A percentile compares a stretch with the other conserved stretches of the same genome.
These are phyloP conservation scores for Salvelinus alpinus DNA, from an alignment of 2,113 vertebrate genomes.

Conservation along the genomic window DNA sequence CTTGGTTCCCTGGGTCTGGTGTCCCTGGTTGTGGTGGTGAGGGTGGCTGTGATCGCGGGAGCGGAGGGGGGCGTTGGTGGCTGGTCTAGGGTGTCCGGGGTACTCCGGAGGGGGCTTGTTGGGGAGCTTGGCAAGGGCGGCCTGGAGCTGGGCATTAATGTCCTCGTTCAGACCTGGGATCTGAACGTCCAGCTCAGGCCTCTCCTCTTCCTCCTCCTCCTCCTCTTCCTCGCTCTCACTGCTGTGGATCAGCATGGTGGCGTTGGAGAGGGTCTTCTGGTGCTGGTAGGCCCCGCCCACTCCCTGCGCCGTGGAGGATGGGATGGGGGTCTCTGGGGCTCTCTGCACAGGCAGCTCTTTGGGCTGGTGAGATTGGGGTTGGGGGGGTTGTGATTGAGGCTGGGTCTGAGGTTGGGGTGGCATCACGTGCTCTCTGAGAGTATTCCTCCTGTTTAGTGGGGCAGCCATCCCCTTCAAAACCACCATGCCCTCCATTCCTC, in stretches of 20 bases:
- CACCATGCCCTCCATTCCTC: conserved; percentile 77
- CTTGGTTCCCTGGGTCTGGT: conserved; percentile 75
- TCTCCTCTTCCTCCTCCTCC: conserved; percentile 67
- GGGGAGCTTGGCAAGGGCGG: conserved; percentile 91
- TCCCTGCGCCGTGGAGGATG: conserved; percentile 12
- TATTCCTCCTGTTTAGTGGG: conserved; percentile 83
- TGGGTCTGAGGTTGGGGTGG: conserved; percentile 56
- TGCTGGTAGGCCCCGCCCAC: conserved; percentile 78
- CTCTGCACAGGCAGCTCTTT: conserved; percentile 65
- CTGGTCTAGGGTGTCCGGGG: conserved; percentile 84
- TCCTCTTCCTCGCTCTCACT: conserved; percentile 90
- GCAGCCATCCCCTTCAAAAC: conserved; percentile 82
- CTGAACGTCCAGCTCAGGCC: conserved; percentile 76
- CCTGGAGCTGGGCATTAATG: conserved; percentile 91
- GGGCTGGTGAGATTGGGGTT: conserved; percentile 54
- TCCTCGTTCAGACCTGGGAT: conserved; percentile 83
- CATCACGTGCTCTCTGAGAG: conserved; percentile 84
- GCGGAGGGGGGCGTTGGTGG: conserved; percentile 78
- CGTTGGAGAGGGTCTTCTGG: conserved; percentile 90
- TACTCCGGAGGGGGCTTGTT: conserved; percentile 96
- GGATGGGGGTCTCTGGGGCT: conserved; percentile 61
- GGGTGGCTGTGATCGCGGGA: conserved; percentile 61
- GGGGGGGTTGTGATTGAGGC: conserved; percentile 19
- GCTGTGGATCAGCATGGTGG: conserved; percentile 96
- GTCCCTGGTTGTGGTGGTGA: conserved; percentile 53